A percentile compares a stretch with the other conserved stretches of the same genome.
These are phyloP conservation scores for Mobula hypostoma DNA, from an alignment of 2,113 vertebrate species.

Conservation along the genomic window DNA sequence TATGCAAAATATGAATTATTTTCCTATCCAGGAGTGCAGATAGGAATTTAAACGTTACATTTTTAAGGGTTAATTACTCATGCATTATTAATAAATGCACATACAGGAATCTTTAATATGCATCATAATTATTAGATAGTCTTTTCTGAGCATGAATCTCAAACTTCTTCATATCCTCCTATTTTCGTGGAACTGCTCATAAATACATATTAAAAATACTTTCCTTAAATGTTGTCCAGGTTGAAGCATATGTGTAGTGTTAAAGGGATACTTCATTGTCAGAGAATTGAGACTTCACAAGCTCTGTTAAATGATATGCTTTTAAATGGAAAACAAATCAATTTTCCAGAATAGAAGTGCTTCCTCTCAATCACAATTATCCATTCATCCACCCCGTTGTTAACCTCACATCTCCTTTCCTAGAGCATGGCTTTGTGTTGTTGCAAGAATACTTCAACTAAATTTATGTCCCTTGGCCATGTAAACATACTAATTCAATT, in stretches of 20 bases:
- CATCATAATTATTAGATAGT: too few species aligned
- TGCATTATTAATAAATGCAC: too few species aligned
- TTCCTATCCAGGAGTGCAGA: too few species aligned
- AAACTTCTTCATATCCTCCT: too few species aligned
- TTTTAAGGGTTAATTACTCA: too few species aligned
- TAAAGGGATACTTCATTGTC: background rate
- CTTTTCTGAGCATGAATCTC: too few species aligned
- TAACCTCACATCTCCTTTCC: background rate
- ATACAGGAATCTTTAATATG: too few species aligned
- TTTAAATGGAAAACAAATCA: background rate
- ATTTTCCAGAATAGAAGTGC: background rate
- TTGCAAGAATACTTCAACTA: background rate
- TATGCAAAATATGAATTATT: too few species aligned
- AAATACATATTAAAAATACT: background rate
- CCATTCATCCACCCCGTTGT: background rate
- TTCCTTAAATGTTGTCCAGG: background rate
- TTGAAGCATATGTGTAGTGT: background rate
- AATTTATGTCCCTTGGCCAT: background rate
- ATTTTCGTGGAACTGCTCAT: background rate
- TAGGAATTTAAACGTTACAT: too few species aligned
- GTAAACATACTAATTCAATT: background rate
- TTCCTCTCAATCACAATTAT: background rate
- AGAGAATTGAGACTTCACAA: background rate
- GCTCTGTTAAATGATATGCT: background rate
- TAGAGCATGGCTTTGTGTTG: too few species aligned